Conservation (phyloP, 1,140 invertebrate genomes). For the Dryas iulia region DNA sequence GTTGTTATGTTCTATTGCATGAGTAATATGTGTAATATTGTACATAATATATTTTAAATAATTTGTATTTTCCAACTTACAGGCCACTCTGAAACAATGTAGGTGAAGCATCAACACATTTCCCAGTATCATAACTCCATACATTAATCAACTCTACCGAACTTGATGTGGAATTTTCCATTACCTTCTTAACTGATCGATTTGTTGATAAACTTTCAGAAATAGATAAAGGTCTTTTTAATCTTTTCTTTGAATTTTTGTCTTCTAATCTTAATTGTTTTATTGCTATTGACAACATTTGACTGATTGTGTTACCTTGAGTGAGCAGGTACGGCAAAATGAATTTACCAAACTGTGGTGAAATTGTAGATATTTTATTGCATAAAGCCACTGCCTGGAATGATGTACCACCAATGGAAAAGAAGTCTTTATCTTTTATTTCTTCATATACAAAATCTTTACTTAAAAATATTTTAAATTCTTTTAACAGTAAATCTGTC, state of each 20-base stretch:
- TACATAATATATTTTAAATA: no score
- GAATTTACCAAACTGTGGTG: conserved; percentile 53
- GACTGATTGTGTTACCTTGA: conserved; percentile 49
- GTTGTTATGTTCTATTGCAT: no score
- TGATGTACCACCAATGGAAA: conserved; percentile 64
- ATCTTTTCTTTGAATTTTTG: conserved; percentile 42
- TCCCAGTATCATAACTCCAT: conserved; percentile 83
- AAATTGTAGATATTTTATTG: conserved; percentile 55
- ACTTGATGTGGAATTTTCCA: conserved; percentile 17
- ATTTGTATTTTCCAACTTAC: conserved; percentile 60
- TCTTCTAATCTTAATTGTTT: conserved; percentile 47
- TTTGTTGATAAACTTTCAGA: conserved; percentile 33
- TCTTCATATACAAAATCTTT: conserved; percentile 69
- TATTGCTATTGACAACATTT: conserved; percentile 50
- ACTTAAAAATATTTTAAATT: conserved; percentile 47
- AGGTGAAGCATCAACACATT: conserved; percentile 88
- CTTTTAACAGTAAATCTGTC: conserved; percentile 48
- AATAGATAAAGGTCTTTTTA: conserved; percentile 39
- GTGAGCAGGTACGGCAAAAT: conserved; percentile 59
- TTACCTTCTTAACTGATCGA: conserved; percentile 33
- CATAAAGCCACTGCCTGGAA: conserved; percentile 64
- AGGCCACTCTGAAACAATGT: conserved; percentile 75
- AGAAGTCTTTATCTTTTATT: conserved; percentile 62
- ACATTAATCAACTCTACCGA: conserved; percentile 52
- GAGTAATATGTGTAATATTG: no score